Percentiles rank a stretch among this genome's conserved stretches.
phyloP scores from a whole-genome alignment of 2,797 vertebrate genomes.

The Platalea minor region DNA sequence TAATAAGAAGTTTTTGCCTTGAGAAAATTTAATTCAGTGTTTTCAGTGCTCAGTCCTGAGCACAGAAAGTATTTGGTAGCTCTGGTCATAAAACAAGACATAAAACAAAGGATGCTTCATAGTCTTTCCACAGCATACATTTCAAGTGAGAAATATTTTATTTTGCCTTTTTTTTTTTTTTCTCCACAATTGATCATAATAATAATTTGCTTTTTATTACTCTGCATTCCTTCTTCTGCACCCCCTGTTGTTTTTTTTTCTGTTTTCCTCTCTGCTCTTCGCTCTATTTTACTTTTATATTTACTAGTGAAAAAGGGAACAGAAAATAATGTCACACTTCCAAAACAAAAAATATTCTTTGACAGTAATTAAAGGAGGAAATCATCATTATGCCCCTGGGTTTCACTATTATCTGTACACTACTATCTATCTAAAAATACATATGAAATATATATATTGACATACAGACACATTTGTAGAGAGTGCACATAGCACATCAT shows the following conservation, averaged over 20 bases:
- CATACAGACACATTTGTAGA: rapidly evolving
- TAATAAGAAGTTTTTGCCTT: background rate
- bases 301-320: background rate
- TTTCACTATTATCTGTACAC: background rate
- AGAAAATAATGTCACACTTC: background rate
- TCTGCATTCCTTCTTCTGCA: background rate
- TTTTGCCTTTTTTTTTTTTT: background rate
- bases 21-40: background rate
- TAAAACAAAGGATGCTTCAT: background rate
- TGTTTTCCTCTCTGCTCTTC: background rate
- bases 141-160: background rate
- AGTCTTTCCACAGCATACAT: background rate
- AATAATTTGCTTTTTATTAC: background rate
- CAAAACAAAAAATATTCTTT: background rate
- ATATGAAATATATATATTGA: background rate
- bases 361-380: background rate
- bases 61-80: background rate
- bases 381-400: background rate
- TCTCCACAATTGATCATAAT: background rate
- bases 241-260: background rate
- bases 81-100: background rate
- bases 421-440: background rate
- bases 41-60: background rate
- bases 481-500: background rate
- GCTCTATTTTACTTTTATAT: background rate